Conservation (phyloP, 1,140 invertebrate species). For the Bombus picipes region DNA sequence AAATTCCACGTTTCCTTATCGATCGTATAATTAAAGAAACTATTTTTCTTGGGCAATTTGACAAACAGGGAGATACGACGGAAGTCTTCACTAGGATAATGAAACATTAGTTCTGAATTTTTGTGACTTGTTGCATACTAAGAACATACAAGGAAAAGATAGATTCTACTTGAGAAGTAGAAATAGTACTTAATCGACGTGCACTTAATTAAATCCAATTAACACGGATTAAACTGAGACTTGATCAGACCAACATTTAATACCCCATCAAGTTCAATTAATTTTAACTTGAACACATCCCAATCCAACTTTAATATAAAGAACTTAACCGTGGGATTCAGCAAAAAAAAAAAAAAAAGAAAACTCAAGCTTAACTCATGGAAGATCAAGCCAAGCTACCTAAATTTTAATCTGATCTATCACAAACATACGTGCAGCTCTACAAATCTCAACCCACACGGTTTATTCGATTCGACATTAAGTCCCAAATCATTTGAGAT, state of each 20-base stretch:
- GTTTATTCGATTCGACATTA: background rate
- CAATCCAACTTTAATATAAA: background rate
- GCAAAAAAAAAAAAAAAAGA: too few relatives aligned
- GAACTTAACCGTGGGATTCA: background rate
- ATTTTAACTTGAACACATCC: background rate
- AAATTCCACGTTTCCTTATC: background rate
- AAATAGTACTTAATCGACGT: constrained; percentile 4
- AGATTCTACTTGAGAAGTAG: background rate
- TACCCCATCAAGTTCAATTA: background rate
- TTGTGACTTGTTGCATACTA: background rate
- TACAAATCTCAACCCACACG: background rate
- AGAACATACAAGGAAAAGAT: background rate
- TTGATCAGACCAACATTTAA: background rate
- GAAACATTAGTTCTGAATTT: background rate
- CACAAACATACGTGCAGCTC: background rate
- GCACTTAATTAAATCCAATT: background rate
- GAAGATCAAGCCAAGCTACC: background rate
- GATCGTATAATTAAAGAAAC: background rate
- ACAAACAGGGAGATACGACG: background rate
- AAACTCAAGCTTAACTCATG: background rate
- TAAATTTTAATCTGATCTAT: background rate
- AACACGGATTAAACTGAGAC: background rate
- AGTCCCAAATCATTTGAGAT: background rate
- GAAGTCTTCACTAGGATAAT: background rate
- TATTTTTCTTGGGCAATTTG: background rate